A percentile compares a stretch with the other conserved stretches of the same genome.
Conservation (phyloP, 2,888 invertebrate genomes). For the Caenorhabditis sp. region DNA sequence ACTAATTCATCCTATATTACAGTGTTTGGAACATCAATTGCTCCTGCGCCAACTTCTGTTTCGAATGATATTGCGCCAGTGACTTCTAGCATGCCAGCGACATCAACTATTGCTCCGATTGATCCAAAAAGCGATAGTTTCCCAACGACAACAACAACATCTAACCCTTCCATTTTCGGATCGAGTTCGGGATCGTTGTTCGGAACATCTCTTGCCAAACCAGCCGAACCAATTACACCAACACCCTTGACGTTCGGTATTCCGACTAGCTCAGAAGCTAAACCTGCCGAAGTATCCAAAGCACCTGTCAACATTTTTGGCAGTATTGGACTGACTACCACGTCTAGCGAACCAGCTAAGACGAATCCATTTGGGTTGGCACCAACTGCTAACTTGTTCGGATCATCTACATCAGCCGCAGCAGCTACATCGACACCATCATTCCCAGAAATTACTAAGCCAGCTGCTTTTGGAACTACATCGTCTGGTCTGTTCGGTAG, state of each 20-base stretch:
- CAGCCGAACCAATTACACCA: not conserved
- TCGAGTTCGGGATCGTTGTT: not conserved
- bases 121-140: not conserved
- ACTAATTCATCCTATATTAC: too few relatives aligned
- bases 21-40: slow-evolving; percentile 4
- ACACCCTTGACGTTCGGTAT: not conserved
- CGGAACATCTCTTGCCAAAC: not conserved
- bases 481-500: not conserved
- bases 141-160: not conserved
- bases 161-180: not conserved
- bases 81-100: not conserved
- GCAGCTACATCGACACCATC: not conserved
- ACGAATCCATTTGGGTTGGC: not conserved
- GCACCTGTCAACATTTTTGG: slow-evolving; percentile 6
- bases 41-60: not conserved
- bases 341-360: not conserved
- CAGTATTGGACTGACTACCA: not conserved
- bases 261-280: not conserved
- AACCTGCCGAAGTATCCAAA: not conserved
- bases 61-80: not conserved
- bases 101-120: not conserved
- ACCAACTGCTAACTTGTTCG: slow-evolving; percentile 7
- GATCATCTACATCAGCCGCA: not conserved
- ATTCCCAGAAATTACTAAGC: not conserved
- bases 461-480: slow-evolving; percentile 1